These are phyloP conservation scores for Cantharis rufa DNA, from an alignment of 2,888 invertebrate species.

Conservation along the genomic window DNA sequence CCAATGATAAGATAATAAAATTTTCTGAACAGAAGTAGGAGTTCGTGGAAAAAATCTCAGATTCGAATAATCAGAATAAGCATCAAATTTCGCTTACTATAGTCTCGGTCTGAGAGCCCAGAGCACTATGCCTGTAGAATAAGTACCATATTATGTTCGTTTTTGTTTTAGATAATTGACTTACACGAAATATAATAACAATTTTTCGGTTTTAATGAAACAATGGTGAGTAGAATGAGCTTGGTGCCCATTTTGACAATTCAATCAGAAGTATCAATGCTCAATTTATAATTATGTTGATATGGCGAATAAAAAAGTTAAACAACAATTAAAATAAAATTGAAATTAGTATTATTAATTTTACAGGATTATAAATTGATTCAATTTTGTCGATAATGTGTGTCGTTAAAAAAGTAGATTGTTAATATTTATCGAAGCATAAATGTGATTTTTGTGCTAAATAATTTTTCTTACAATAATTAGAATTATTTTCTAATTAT, in stretches of 20 bases:
- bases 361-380: neutral
- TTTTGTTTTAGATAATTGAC: neutral
- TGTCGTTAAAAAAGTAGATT: neutral
- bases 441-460: neutral
- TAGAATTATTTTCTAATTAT: neutral
- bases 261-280: neutral
- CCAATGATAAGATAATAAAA: neutral
- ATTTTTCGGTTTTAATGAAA: neutral
- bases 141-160: neutral
- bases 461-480: neutral
- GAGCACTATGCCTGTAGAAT: neutral
- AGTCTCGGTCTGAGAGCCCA: neutral
- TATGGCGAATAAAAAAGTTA: neutral
- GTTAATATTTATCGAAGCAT: neutral
- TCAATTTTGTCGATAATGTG: constrained; percentile 5
- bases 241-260: neutral
- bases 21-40: neutral
- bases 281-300: neutral
- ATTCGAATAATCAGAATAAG: neutral
- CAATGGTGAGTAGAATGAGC: neutral
- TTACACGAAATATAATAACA: neutral
- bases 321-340: constrained; percentile 3
- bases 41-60: neutral
- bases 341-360: constrained; percentile 6
- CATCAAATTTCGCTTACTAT: neutral